Conservation (phyloP, 2,113 vertebrate species). For the Machaerirhynchus nigripectus region DNA sequence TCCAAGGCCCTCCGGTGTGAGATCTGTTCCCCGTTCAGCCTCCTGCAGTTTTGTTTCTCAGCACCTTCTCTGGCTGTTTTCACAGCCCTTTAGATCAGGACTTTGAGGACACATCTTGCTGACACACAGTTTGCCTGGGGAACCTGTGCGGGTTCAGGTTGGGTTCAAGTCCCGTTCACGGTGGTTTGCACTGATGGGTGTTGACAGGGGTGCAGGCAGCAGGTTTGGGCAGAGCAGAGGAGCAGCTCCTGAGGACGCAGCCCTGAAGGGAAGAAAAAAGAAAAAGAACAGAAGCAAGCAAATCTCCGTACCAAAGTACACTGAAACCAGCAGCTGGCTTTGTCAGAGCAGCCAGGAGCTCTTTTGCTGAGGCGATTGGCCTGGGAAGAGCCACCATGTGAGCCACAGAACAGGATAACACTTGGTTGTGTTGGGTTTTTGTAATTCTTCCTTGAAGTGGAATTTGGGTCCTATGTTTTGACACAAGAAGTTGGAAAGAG, state of each 20-base stretch:
- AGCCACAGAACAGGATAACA: background rate
- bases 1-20: background rate
- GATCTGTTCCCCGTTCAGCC: background rate
- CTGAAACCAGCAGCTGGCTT: background rate
- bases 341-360: background rate
- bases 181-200: background rate
- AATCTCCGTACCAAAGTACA: background rate
- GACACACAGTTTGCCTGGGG: background rate
- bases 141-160: background rate
- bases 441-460: background rate
- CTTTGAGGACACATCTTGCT: background rate
- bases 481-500: background rate
- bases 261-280: background rate
- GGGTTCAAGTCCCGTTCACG: background rate
- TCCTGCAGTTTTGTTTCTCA: background rate
- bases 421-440: background rate
- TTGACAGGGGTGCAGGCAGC: conserved; percentile 13
- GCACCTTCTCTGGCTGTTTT: background rate
- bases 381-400: background rate
- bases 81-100: background rate
- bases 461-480: background rate
- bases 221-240: conserved; percentile 7
- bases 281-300: background rate
- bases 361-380: rapidly evolving
- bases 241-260: background rate